Evolutionary conservation across 2,888 invertebrate genomes (phyloP), one percentile per base, ranked within the genome.

Genomic region (Ligdia adustata): DNA sequence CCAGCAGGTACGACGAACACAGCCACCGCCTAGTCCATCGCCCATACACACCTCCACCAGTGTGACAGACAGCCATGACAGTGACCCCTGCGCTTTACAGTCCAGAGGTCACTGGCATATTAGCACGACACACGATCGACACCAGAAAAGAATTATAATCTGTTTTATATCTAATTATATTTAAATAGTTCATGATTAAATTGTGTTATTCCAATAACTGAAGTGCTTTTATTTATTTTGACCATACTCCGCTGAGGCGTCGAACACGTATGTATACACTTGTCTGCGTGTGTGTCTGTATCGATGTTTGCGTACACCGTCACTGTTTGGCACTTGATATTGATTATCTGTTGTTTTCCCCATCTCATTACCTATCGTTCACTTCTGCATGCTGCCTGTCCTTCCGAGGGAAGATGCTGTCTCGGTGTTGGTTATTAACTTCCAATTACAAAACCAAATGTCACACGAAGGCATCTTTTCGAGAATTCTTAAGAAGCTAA

Each of bases 171-270:
- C n/a, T 64, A 47, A 60, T 74, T 78, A 85, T 82, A 83, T 47
- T 28, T 79, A 63, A 82, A 82, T 89, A 89, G 85, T 85, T 84
- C 87, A 84, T 90, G 86, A 90, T 90, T 89, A 90, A 90, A 90
- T 88, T 90, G 88, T 90, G 89, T 90, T 90, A 88, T 74, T 88
- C 85, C 78, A 89, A 88, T 89, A 87, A 90, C 73, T 88, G 82
- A 89, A 77, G 85, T 89, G 88, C 87, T 90, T 89, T 90, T 87
- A 82, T 86, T 89, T 86, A 86, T 87, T 87, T 89, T 86, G 83
- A 88, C 86, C 82, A 84, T 82, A 88, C 88, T 87, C 86, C 79
- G 85, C 86, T 83, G 89, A 89, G 89, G 83, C 87, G 85, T 82
- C 85, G 72, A 88, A 78, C 89, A 90, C 89, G 89, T 90, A 90